Base-by-base conservation (phyloP, 2,113 vertebrate genomes). In the Hippocampus barbouri region DNA sequence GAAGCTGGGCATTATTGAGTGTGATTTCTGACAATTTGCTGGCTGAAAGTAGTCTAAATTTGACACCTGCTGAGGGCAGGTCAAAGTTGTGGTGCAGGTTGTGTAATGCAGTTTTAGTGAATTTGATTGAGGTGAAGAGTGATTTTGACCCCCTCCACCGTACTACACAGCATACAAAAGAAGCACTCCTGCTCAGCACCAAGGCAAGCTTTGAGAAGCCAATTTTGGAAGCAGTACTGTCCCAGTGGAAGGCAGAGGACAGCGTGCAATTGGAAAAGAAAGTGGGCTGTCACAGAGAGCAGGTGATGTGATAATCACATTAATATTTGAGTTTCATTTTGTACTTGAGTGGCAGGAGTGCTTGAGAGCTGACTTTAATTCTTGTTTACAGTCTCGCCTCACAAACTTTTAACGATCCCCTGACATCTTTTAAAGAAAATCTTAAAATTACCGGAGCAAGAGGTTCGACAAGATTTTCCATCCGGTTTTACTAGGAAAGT, bases 261-360 rank as follows among this genome's bases (percentile, higher is more conserved):
- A 5, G 14, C 43, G 27, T 18, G 14, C n/a, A 66, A 27, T 66
- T 49, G 64, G 12, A 66, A 66, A 66, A 23, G 41, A 23, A 65
- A 47, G 41, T 47, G 14, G 41, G 41, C 63, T 66, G 63, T 66
- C 64, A 66, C 23, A 66, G 41, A 47, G 41, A 47, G 41, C 64
- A 66, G 64, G 64, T 66, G 41, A 66, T 15, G 43, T 66, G 25
- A 66, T 66, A 66, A 66, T 66, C 43, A 25, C 64, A 18, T 66
- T 47, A 27, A 66, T 66, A 47, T 66, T 45, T 45, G 43, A 49
- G 43, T 66, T 66, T 8, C 43, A 47, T 40, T n/a, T 38, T 54
- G 30, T 54, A 23, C 8, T 56, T 51, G 66, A 34, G 21, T 67
- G 43, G 27, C 45, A 67, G 66, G 18, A 30, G 41, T 21, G 47